Evolutionary conservation across 1,140 invertebrate species (phyloP).

Genomic region (Musca domestica): DNA sequence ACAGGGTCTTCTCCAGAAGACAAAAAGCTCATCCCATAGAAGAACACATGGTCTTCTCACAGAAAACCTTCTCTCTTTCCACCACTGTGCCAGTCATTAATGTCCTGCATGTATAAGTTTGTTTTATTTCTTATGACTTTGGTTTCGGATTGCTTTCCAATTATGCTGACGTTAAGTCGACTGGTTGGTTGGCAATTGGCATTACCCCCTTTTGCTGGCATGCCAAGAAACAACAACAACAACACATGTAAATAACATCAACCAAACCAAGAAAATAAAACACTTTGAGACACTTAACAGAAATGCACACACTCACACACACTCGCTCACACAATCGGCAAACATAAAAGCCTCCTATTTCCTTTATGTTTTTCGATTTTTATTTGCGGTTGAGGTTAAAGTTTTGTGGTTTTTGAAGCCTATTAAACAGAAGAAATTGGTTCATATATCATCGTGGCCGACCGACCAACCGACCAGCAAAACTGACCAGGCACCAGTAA

Average conservation of each 20-base stretch:
- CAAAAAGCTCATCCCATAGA: no score
- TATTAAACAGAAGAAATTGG: conserved; percentile 22
- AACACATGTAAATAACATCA: no score
- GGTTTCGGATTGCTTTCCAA: background rate
- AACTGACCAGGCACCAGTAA: background rate
- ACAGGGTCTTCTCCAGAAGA: no score
- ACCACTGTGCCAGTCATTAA: no score
- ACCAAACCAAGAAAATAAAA: background rate
- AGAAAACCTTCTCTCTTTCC: no score
- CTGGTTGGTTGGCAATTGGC: background rate
- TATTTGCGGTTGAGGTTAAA: conserved; percentile 19
- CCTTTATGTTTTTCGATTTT: background rate
- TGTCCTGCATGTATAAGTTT: background rate
- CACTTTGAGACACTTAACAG: background rate
- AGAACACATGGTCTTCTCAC: no score
- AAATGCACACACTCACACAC: background rate
- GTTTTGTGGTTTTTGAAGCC: conserved; percentile 21
- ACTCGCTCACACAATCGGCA: background rate
- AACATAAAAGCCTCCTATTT: background rate
- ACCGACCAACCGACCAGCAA: no score
- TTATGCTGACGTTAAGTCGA: background rate
- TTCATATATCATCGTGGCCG: conserved; percentile 21
- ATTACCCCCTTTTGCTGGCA: no score
- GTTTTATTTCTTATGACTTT: background rate
- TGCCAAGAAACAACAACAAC: no score